Conservation (phyloP, 2,888 invertebrate genomes). For the Dilophus febrilis region DNA sequence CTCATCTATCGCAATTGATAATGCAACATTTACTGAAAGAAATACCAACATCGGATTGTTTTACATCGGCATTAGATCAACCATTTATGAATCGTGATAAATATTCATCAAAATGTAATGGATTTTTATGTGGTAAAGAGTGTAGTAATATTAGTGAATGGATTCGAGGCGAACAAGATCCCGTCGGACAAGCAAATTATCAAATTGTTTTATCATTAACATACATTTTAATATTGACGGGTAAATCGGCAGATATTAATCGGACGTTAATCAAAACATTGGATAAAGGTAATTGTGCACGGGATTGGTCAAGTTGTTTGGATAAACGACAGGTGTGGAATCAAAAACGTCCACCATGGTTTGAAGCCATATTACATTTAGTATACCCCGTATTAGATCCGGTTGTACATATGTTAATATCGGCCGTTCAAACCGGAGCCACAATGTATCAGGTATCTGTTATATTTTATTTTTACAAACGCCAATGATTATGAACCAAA, state of each 20-base stretch:
- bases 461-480: too few species aligned
- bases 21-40: conserved; percentile 34
- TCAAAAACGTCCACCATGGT: conserved; percentile 60
- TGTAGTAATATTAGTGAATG: conserved; percentile 30
- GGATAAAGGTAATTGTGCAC: conserved; percentile 31
- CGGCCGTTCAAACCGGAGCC: conserved; percentile 55
- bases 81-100: conserved; percentile 30
- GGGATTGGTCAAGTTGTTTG: conserved; percentile 52
- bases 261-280: conserved; percentile 44
- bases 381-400: conserved; percentile 43
- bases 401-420: conserved; percentile 47
- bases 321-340: conserved; percentile 72
- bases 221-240: conserved; percentile 43
- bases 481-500: too few species aligned
- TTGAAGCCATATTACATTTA: conserved; percentile 50
- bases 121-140: conserved; percentile 54
- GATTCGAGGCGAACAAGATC: conserved; percentile 18
- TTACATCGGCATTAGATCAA: conserved; percentile 23
- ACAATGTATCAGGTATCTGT: conserved; percentile 53
- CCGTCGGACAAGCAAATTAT: conserved; percentile 32
- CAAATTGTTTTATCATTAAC: conserved; percentile 45
- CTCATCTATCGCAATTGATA: conserved; percentile 41
- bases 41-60: conserved; percentile 30
- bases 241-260: conserved; percentile 44
- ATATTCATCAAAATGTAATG: conserved; percentile 35